phyloP scores from a whole-genome alignment of 1,140 invertebrate species.

The Drosophila pseudoobscura region DNA sequence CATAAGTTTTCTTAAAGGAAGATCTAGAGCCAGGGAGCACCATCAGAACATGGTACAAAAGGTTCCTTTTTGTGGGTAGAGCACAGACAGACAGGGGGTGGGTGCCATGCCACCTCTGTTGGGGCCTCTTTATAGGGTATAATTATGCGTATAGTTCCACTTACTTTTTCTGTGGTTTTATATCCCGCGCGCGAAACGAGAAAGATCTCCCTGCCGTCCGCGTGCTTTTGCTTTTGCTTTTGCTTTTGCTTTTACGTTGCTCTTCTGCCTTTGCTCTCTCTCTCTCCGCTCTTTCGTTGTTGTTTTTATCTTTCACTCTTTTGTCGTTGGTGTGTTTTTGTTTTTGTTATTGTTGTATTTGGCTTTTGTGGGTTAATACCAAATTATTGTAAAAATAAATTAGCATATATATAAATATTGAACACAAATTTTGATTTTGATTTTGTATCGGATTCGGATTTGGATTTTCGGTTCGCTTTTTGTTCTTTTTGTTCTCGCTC shows the following conservation, averaged over 20 bases:
- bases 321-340: slow-evolving; percentile 8
- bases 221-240: no score
- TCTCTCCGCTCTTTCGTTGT: slow-evolving; percentile 14
- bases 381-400: slow-evolving; percentile 75
- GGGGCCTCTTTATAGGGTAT: neutral
- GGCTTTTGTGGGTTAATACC: slow-evolving; percentile 67
- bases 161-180: slow-evolving; percentile 66
- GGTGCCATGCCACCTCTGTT: no score
- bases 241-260: slow-evolving; percentile 7
- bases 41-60: no score
- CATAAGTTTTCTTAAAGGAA: no score
- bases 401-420: slow-evolving; percentile 72
- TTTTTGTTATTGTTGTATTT: slow-evolving; percentile 49
- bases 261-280: slow-evolving; percentile 2
- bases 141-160: slow-evolving; percentile 34
- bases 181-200: slow-evolving; percentile 48
- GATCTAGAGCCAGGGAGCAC: no score
- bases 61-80: no score
- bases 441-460: neutral
- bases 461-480: slow-evolving; percentile 27
- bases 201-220: slow-evolving; percentile 14
- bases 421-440: slow-evolving; percentile 16
- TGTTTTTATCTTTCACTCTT: slow-evolving; percentile 37
- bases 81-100: no score
- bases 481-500: slow-evolving; percentile 4